Conservation (phyloP, 2,797 vertebrate species). For the Sebastes minor region DNA sequence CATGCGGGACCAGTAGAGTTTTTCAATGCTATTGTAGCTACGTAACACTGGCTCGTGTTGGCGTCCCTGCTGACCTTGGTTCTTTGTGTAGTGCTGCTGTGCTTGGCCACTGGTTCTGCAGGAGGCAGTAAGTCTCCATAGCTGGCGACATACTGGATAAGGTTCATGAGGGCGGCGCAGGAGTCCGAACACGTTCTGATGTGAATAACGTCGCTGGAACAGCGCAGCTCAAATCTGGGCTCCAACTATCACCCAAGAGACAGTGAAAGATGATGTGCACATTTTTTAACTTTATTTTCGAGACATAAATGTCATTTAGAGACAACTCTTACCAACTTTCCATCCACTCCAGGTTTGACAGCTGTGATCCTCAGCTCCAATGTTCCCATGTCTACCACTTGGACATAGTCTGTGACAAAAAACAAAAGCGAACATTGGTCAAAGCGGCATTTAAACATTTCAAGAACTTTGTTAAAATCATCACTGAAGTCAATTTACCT, state of each 20-base stretch:
- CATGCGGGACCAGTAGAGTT: background rate
- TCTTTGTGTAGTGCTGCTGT: conserved; percentile 79
- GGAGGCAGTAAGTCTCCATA: conserved; percentile 92
- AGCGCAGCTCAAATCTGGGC: conserved; percentile 94
- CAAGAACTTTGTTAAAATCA: background rate
- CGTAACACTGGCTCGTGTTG: background rate
- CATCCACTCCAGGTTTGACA: conserved; percentile 88
- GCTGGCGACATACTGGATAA: conserved; percentile 97
- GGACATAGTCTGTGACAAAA: conserved; percentile 90
- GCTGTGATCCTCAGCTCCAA: conserved; percentile 94
- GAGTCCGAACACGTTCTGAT: conserved; percentile 96
- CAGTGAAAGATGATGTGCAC: background rate
- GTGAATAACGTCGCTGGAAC: conserved; percentile 95
- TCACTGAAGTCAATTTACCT: conserved; percentile 79
- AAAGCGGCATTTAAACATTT: background rate
- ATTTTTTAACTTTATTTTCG: background rate
- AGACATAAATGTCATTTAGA: background rate
- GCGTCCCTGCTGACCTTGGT: conserved; percentile 82
- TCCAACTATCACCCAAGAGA: conserved; percentile 77
- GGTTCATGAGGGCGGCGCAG: conserved; percentile 97
- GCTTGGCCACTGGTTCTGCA: conserved; percentile 79
- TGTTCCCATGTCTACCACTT: conserved; percentile 97
- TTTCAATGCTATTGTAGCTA: background rate
- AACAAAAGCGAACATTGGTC: conserved; percentile 1
- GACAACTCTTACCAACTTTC: conserved; percentile 84